Percentiles rank a stretch among this genome's conserved stretches.
Conservation (phyloP, 2,888 invertebrate genomes). For the Brenthis hecate region DNA sequence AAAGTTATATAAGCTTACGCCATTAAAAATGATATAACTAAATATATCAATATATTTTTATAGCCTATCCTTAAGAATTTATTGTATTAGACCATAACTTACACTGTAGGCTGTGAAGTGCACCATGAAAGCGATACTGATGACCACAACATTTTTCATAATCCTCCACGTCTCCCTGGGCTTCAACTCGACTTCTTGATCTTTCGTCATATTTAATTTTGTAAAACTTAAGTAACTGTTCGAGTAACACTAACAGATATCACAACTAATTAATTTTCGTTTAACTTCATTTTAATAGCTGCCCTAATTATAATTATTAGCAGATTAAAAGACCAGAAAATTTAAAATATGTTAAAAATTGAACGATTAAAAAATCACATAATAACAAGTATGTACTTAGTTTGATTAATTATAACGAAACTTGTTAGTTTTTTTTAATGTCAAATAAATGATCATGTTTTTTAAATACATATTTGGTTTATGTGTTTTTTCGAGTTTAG, state of each 20-base stretch:
- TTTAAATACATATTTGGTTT: no score
- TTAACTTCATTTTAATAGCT: conserved; percentile 13
- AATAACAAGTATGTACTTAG: no score
- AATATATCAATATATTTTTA: no score
- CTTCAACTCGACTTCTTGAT: conserved; percentile 44
- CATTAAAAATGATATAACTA: background rate
- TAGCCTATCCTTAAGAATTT: background rate
- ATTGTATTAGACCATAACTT: conserved; percentile 39
- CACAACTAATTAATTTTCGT: background rate
- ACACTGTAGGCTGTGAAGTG: conserved; percentile 84
- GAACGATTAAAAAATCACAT: no score
- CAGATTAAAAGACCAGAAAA: background rate
- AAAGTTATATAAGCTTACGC: no score
- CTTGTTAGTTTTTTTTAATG: no score
- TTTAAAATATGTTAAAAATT: background rate
- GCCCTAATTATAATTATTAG: conserved; percentile 9
- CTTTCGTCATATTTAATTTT: conserved; percentile 36
- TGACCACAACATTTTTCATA: conserved; percentile 72
- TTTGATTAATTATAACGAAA: no score
- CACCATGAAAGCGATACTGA: conserved; percentile 85
- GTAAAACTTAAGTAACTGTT: background rate
- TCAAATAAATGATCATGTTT: no score
- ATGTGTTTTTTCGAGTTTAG: no score
- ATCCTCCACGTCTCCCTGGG: conserved; percentile 67
- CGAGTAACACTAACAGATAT: background rate